Conservation (phyloP, 2,888 invertebrate genomes). For the Dyspetes luteomarginatus region DNA sequence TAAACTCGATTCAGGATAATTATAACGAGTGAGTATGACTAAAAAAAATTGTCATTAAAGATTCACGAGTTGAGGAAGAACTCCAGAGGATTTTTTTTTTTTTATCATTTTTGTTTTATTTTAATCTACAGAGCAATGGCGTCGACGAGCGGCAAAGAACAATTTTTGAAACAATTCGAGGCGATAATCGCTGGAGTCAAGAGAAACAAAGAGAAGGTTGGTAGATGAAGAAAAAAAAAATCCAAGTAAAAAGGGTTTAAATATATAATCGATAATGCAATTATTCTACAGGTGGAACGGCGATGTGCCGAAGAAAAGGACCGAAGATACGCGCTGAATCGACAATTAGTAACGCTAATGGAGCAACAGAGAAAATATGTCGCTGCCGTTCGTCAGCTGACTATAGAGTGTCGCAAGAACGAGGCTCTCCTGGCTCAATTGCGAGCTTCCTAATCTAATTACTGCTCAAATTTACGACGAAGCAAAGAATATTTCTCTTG, state of each 20-base stretch:
- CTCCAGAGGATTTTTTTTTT: too few species aligned
- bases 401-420: constrained; percentile 89
- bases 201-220: constrained; percentile 92
- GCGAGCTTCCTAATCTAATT: constrained; percentile 73
- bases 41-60: too few species aligned
- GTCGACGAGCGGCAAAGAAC: constrained; percentile 91
- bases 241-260: neutral
- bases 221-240: constrained; percentile 17
- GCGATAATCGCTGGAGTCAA: constrained; percentile 95
- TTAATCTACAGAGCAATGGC: constrained; percentile 90
- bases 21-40: constrained; percentile 89
- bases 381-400: constrained; percentile 90
- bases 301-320: constrained; percentile 88
- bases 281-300: constrained; percentile 83
- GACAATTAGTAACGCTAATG: constrained; percentile 85
- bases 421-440: constrained; percentile 85
- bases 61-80: too few species aligned
- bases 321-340: constrained; percentile 87
- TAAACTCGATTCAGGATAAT: constrained; percentile 95
- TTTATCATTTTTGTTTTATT: constrained; percentile 47
- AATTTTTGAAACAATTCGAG: constrained; percentile 96
- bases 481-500: constrained; percentile 14
- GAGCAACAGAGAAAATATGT: constrained; percentile 92
- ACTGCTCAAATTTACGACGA: neutral
- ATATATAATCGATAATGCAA: neutral